Conservation (phyloP, 2,797 vertebrate genomes). For the Sebastiscus albofasciatus region DNA sequence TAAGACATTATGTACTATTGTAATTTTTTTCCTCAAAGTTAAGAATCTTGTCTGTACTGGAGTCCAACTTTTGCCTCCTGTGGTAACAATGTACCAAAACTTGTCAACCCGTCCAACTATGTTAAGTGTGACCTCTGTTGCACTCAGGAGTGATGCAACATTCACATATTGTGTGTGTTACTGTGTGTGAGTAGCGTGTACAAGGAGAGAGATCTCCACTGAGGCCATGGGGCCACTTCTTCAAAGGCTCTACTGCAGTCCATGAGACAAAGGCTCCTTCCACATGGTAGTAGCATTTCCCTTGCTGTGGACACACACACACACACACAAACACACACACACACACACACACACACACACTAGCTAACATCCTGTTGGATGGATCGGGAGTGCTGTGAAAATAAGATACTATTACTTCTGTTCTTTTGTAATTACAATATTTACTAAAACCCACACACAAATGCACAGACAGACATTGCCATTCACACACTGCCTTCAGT, state of each 20-base stretch:
- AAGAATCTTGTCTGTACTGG: not conserved
- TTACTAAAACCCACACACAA: not conserved
- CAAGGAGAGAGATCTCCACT: slow-evolving; percentile 3
- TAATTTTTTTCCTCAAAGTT: not conserved
- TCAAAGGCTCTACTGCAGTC: slow-evolving; percentile 29
- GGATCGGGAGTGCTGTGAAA: not conserved
- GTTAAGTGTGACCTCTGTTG: slow-evolving; percentile 1
- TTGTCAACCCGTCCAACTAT: not conserved
- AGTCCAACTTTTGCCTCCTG: not conserved
- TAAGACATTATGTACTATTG: not conserved
- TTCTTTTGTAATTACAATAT: not conserved
- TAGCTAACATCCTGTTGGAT: not conserved
- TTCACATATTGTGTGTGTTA: not conserved
- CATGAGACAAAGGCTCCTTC: slow-evolving; percentile 40
- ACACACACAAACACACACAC: not conserved
- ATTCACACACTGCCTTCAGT: not conserved
- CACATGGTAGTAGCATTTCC: slow-evolving; percentile 6
- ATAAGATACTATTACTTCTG: not conserved
- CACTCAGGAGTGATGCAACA: slow-evolving; percentile 7
- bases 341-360: not conserved
- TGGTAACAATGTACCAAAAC: not conserved
- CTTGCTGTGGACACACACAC: not conserved
- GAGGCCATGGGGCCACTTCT: slow-evolving; percentile 25
- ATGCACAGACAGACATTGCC: not conserved
- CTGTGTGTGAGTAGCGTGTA: not conserved